These are phyloP conservation scores for Disparrhopalites patrizii DNA, from an alignment of 2,888 invertebrate species.

Conservation along the genomic window DNA sequence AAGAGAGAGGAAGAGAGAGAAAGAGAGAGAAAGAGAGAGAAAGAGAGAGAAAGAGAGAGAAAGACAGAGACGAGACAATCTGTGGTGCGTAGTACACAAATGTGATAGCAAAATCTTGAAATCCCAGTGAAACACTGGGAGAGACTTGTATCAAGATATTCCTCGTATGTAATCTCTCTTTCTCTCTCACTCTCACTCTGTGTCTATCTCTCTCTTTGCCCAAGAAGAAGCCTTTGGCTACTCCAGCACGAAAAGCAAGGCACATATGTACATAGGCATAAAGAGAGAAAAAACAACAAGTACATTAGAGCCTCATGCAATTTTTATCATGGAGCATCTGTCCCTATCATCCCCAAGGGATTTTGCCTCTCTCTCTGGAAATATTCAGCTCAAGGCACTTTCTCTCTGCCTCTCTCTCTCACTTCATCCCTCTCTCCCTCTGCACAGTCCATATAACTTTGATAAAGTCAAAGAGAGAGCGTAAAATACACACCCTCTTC, in stretches of 20 bases:
- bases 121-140: no score
- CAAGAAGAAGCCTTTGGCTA: slow-evolving; percentile 6
- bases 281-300: no score
- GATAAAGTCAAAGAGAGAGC: slow-evolving; percentile 3
- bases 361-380: slow-evolving; percentile 11
- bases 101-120: no score
- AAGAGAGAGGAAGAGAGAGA: not conserved
- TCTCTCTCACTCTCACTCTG: no score
- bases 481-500: slow-evolving; percentile 3
- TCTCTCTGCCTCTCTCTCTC: slow-evolving; percentile 7
- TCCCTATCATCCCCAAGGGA: slow-evolving; percentile 18
- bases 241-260: no score
- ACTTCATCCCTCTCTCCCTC: not conserved
- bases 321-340: slow-evolving; percentile 25
- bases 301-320: slow-evolving; percentile 23
- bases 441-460: not conserved
- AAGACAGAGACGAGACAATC: no score
- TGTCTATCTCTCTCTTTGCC: no score
- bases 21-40: not conserved
- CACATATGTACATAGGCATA: no score
- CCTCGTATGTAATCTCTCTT: no score
- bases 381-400: not conserved
- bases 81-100: no score
- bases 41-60: not conserved
- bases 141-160: no score